These are phyloP conservation scores for Camelus bactrianus DNA, from an alignment of 2,113 vertebrate species.

Conservation along the genomic window DNA sequence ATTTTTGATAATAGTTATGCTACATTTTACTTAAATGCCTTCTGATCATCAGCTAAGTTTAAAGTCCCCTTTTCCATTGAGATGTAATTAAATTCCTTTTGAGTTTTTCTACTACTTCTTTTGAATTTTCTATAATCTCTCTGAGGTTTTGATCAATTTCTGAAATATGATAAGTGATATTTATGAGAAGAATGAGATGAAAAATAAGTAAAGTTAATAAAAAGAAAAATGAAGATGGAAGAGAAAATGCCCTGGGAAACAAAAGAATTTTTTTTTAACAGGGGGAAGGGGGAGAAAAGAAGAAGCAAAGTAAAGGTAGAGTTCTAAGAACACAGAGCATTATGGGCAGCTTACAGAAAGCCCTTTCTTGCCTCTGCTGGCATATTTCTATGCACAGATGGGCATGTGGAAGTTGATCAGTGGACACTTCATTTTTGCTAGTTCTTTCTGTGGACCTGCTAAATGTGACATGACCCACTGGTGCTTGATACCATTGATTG, in stretches of 20 bases:
- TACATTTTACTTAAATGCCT: slow-evolving; percentile 21
- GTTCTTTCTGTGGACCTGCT: neutral
- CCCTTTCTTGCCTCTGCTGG: neutral
- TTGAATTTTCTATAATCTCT: neutral
- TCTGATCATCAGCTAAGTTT: neutral
- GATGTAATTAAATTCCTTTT: slow-evolving; percentile 53
- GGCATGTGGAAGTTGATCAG: neutral
- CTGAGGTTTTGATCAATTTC: neutral
- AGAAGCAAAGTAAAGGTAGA: neutral
- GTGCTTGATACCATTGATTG: neutral
- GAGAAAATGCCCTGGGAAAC: neutral
- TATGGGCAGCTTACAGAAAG: neutral
- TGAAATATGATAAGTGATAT: neutral
- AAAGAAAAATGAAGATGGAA: neutral
- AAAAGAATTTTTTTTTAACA: neutral
- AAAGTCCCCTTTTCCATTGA: slow-evolving; percentile 27
- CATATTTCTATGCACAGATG: neutral
- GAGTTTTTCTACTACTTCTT: neutral
- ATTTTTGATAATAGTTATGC: neutral
- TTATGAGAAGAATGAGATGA: neutral
- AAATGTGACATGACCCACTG: neutral
- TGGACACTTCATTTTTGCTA: neutral
- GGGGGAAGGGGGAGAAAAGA: neutral
- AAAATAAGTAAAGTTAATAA: neutral
- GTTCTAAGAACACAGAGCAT: neutral